Conservation (phyloP, 2,888 invertebrate species). For the Chloroclystis v-ata region DNA sequence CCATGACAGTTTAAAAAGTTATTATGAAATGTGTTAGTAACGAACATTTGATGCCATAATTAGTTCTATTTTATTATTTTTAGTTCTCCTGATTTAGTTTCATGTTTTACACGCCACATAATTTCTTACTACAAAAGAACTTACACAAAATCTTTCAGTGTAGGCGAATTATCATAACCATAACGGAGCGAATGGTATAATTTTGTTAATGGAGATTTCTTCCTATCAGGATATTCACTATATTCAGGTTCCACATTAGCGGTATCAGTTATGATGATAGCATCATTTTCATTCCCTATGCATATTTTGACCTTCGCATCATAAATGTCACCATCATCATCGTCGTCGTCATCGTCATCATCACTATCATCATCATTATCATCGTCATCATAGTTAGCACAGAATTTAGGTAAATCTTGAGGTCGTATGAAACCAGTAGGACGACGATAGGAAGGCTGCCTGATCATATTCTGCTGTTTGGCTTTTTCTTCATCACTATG, state of each 20-base stretch:
- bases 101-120: too few relatives aligned
- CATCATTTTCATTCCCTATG: too few relatives aligned
- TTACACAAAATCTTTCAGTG: constrained; percentile 57
- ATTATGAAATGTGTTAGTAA: too few relatives aligned
- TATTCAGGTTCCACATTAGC: too few relatives aligned
- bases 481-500: neutral
- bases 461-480: too few relatives aligned
- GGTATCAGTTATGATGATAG: too few relatives aligned
- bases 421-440: constrained; percentile 35
- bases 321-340: neutral
- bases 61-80: too few relatives aligned
- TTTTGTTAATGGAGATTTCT: constrained; percentile 44
- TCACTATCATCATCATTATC: neutral
- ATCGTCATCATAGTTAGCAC: neutral
- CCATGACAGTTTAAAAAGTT: too few relatives aligned
- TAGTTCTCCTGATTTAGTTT: too few relatives aligned
- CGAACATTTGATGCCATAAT: too few relatives aligned
- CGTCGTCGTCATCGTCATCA: neutral
- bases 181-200: constrained; percentile 40
- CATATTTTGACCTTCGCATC: neutral
- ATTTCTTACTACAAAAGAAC: constrained; percentile 3
- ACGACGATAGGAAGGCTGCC: constrained; percentile 24
- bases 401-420: neutral
- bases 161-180: constrained; percentile 32
- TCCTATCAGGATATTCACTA: too few relatives aligned